Evolutionary conservation across 2,113 vertebrate species (phyloP), one percentile per base, ranked within the genome.

Genomic region (Ginglymostoma cirratum): DNA sequence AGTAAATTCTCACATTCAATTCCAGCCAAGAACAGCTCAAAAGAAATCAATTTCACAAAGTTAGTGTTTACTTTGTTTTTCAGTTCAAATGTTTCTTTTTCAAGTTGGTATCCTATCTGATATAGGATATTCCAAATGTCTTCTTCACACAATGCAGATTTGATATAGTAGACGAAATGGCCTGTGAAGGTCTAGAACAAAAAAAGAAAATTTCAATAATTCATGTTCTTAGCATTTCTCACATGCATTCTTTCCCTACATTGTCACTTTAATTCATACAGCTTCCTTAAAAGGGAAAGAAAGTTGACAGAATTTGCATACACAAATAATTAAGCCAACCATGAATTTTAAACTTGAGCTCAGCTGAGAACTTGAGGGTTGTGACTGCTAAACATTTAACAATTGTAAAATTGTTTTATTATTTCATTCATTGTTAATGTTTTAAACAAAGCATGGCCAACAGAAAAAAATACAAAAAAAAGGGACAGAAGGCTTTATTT

Each of bases 141-240:
- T 7, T 98, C 97, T 21, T 99, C 99, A 6, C 98, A 97, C 27
- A 99, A 96, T 4, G 98, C 98, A 17, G 99, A 98, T 97, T 99
- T 99, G 70, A 99, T 98, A 48, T 98, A 98, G 98, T 99, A 99
- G 96, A 99, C 99, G 95, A 99, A 99, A 52, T 99, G 98, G 94
- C 99, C 99, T 1, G 99, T 99, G 97, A 99, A 99, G 95, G 99
- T 99, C 99, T 99, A 90, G 83, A 97, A 96, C 12, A 94, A 96
- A 94, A 45, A 45, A 76, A 69, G 76, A 86, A 67, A 94, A 94
- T 55, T 78, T 72, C 10, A 87, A 94, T 83, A n/a, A 80, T 78
- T 66, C n/a, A 69, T 19, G 27, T 83, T n/a, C 27, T 83, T 86
- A 94, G 45, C 14, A 38, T 69, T 15, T 65, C 48, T 48, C 8